Evolutionary conservation across 2,888 invertebrate species (phyloP), one percentile per base, ranked within the genome.

Genomic region (Saturnia japonica): DNA sequence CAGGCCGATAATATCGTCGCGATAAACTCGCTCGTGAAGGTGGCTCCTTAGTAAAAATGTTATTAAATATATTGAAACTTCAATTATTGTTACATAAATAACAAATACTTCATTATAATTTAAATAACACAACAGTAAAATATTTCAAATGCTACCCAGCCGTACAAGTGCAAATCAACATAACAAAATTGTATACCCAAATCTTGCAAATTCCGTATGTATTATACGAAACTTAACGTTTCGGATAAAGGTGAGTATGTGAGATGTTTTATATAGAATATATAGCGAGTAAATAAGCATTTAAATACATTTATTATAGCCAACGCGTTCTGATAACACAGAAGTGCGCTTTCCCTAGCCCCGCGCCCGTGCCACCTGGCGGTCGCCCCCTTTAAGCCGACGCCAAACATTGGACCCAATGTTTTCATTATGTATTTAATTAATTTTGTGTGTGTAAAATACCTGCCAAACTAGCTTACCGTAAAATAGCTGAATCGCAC

Each of bases 251-350:
- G 14, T 28, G 28, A 25, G 25, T 12, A 6, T 6, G 25, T 60
- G 28, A 28, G 12, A 60, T 28, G 57, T 60, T 60, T 25, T 60
- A 60, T 28, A 57, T 28, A 64, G n/a, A 40, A 40, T 64, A 19
- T 34, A 6, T 64, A 64, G 64, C 64, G 64, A 64, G 40, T 64
- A 40, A 64, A 19, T 64, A 64, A 64, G 64, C 64, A 40, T 64
- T 64, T 64, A 64, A 40, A 64, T 64, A 64, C 28, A 60, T 60
- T 60, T 25, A 64, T 64, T 40, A 64, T 40, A 64, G 64, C 40
- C 64, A 64, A 64, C 64, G 64, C 64, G n/a, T 64, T n/a, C 16
- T 40, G n/a, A 64, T 64, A 54, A 40, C 40, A 40, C 64, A 64
- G 64, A 64, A n/a, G 40, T 40, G 40, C 9, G 40, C 19, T 16